Evolutionary conservation across 1,140 invertebrate species (phyloP), one percentile per base, ranked within the genome.

Genomic region (Platorchestia sp.): DNA sequence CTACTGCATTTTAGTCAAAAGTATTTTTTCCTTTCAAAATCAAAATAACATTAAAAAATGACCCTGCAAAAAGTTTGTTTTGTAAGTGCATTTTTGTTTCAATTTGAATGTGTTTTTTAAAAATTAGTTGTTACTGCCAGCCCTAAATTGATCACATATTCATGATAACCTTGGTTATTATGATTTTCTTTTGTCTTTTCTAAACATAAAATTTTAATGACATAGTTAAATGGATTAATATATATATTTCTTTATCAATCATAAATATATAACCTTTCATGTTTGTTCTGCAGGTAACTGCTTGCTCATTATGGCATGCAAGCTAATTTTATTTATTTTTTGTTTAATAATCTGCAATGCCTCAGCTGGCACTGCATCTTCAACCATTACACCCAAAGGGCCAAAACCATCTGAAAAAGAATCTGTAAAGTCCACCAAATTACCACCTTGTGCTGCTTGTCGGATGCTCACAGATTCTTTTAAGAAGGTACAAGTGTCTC

Each of bases 381-480:
- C 91, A 45, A 93, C 91, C 45, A 93, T 93, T 14, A 93, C 91
- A 47, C 91, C 91, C 5, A 93, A 93, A 44, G 91, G 91, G 19
- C 91, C 43, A 44, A 89, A 89, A 89, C 41, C 91, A 45, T 93
- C 91, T 27, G 91, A 93, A 41, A 93, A 93, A 93, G 91, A 93
- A 44, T 93, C 91, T 45, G 19, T 22, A 44, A 93, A 45, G 44
- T 93, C 45, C 27, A 14, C 44, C 40, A 93, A 93, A 40, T 45
- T 93, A 40, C 91, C 91, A 22, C 91, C 91, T 36, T 93, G 91
- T 93, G 91, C 91, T 40, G 91, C 91, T 45, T 93, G 91, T 45
- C 41, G 91, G 44, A 47, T 93, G 91, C 91, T 93, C 19, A 93
- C 91, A n/a, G 91, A 93, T 36, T 93, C 91, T 40, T 93, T 93